Percentiles rank a stretch among this genome's conserved stretches.
Conservation (phyloP, 35 echinoderm and acorn worm genomes). For the Acanthaster planci region DNA sequence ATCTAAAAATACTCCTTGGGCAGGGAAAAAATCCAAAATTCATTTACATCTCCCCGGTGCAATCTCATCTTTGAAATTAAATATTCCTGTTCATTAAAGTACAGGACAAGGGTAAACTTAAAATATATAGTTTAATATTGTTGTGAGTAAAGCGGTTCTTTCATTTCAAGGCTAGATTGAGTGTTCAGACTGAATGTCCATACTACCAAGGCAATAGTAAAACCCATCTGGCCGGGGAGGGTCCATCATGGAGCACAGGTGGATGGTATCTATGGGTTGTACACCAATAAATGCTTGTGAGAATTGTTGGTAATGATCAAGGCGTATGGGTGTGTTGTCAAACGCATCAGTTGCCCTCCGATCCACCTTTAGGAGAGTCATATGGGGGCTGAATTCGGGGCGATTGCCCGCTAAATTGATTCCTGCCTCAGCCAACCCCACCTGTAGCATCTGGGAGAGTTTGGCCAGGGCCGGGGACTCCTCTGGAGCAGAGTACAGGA, state of each 20-base stretch:
- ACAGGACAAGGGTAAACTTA: no score
- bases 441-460: slow-evolving; percentile 29
- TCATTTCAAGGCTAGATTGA: slow-evolving; percentile 22
- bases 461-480: slow-evolving; percentile 51
- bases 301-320: slow-evolving; percentile 41
- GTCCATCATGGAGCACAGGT: slow-evolving; percentile 80
- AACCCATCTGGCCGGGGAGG: slow-evolving; percentile 65
- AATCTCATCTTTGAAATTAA: no score
- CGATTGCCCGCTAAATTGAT: slow-evolving; percentile 53
- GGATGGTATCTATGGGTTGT: slow-evolving; percentile 72
- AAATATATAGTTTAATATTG: no score
- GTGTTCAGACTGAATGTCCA: slow-evolving; percentile 34
- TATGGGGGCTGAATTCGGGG: slow-evolving; percentile 65
- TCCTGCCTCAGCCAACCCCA: slow-evolving; percentile 56
- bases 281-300: slow-evolving; percentile 55
- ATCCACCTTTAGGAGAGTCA: slow-evolving; percentile 88
- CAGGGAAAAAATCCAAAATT: no score
- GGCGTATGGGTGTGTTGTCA: slow-evolving; percentile 27
- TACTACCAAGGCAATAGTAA: slow-evolving; percentile 68
- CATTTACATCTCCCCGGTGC: no score
- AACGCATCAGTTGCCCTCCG: no score
- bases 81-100: no score
- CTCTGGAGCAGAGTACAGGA: slow-evolving; percentile 54
- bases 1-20: no score
- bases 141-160: no score